Conservation (phyloP, 2,113 vertebrate genomes). For the Lophotis ruficrista region DNA sequence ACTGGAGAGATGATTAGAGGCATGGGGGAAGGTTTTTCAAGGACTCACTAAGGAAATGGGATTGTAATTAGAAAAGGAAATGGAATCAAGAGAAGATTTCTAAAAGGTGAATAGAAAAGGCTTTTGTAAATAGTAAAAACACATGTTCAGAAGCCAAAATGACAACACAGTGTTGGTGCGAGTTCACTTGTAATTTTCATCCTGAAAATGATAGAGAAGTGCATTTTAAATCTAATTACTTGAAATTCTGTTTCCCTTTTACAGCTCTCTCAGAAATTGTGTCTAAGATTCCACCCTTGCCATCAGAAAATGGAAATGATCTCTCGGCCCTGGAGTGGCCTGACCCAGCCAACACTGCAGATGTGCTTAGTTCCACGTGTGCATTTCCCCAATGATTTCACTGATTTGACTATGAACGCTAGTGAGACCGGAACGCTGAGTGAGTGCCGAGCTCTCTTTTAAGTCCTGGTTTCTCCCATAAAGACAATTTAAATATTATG, state of each 20-base stretch:
- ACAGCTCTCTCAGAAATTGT: background rate
- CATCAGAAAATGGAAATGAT: background rate
- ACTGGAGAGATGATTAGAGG: conserved; percentile 77
- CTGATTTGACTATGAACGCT: background rate
- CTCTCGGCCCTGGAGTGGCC: background rate
- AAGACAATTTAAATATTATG: background rate
- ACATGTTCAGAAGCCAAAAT: conserved; percentile 35
- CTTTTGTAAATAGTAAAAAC: conserved; percentile 68
- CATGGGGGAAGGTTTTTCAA: conserved; percentile 73
- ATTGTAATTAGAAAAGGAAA: conserved; percentile 78
- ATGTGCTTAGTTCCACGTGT: background rate
- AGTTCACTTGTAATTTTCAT: conserved; percentile 46
- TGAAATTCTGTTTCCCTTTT: conserved; percentile 30
- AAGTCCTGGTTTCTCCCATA: background rate
- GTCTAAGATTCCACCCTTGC: background rate
- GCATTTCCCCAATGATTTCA: background rate
- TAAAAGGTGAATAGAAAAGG: conserved; percentile 68
- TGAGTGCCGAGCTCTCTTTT: background rate
- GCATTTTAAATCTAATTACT: conserved; percentile 49
- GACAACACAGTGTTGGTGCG: conserved; percentile 28
- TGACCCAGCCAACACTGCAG: background rate
- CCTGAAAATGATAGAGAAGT: conserved; percentile 61
- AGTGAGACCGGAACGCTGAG: background rate
- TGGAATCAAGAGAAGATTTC: conserved; percentile 59
- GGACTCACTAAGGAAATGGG: conserved; percentile 74